Evolutionary conservation across 2,888 invertebrate genomes (phyloP).

Genomic region (Cryptus armator): DNA sequence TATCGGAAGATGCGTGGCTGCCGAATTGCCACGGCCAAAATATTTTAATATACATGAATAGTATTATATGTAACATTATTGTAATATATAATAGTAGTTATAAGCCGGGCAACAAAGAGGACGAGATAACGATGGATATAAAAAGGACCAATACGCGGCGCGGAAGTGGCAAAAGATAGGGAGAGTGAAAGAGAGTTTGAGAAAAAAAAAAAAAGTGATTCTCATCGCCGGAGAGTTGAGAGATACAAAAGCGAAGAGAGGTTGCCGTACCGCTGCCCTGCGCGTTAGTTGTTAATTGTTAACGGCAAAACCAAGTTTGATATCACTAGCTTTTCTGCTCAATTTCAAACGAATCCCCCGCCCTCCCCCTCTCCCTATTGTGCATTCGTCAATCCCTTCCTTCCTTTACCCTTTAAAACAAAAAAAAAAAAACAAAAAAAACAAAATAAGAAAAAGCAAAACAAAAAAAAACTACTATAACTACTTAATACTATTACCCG

Average conservation of each 20-base stretch:
- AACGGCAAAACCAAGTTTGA: conserved; percentile 74
- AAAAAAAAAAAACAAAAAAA: conserved; percentile 11
- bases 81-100: conserved; percentile 82
- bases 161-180: conserved; percentile 50
- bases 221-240: conserved; percentile 18
- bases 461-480: conserved; percentile 12
- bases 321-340: conserved; percentile 75
- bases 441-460: conserved; percentile 1
- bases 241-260: conserved; percentile 59
- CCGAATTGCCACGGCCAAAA: conserved; percentile 74
- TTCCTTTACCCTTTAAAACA: neutral
- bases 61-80: conserved; percentile 85
- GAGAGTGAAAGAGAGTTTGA: conserved; percentile 1
- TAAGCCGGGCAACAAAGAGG: conserved; percentile 75
- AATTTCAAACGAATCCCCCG: conserved; percentile 66
- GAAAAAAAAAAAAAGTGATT: conserved; percentile 14
- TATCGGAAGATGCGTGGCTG: conserved; percentile 75
- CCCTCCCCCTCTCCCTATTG: conserved; percentile 36
- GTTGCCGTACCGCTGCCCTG: conserved; percentile 69
- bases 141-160: conserved; percentile 75
- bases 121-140: conserved; percentile 46
- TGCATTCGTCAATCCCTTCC: conserved; percentile 68
- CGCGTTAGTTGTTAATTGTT: conserved; percentile 71
- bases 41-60: conserved; percentile 85
- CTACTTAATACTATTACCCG: neutral